A percentile compares a stretch with the other conserved stretches of the same genome.
Evolutionary conservation across 2,797 vertebrate species (phyloP).

Genomic region (Chelon auratus): DNA sequence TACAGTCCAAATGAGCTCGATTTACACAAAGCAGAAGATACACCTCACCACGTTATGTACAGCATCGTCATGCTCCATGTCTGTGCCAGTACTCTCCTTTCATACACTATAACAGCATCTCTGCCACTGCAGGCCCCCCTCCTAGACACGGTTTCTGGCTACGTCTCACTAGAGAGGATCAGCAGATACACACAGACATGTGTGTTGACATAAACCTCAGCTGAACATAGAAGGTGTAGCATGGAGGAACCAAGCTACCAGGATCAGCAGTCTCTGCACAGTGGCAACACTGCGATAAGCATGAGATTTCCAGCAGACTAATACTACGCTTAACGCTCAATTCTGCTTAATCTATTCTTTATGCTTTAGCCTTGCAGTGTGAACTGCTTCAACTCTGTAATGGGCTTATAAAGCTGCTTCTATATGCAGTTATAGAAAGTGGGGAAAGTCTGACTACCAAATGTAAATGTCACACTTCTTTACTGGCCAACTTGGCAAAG

Average conservation of each 20-base stretch:
- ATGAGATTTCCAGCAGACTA: slow-evolving; percentile 53
- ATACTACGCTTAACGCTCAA: slow-evolving; percentile 63
- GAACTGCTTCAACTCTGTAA: slow-evolving; percentile 58
- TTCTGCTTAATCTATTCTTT: slow-evolving; percentile 72
- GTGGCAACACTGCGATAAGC: slow-evolving; percentile 59
- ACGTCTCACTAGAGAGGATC: slow-evolving; percentile 52
- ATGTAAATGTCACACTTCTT: slow-evolving; percentile 26
- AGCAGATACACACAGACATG: slow-evolving; percentile 61
- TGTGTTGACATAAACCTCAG: slow-evolving; percentile 64
- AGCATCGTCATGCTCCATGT: background rate
- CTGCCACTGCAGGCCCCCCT: slow-evolving; percentile 21
- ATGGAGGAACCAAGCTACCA: slow-evolving; percentile 56
- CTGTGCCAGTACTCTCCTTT: slow-evolving; percentile 22
- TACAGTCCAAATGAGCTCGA: background rate
- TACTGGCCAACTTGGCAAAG: slow-evolving; percentile 27
- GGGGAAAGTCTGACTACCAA: slow-evolving; percentile 23
- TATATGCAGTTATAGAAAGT: slow-evolving; percentile 16
- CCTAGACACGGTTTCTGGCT: slow-evolving; percentile 42
- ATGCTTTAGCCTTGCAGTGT: slow-evolving; percentile 55
- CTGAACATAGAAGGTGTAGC: slow-evolving; percentile 58
- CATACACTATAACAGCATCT: slow-evolving; percentile 26
- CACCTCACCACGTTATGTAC: background rate
- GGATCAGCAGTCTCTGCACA: slow-evolving; percentile 66
- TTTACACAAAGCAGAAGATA: background rate
- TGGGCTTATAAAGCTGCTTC: slow-evolving; percentile 52